Evolutionary conservation across 2,888 invertebrate genomes (phyloP).

Genomic region (Taphrorychus bicolor): DNA sequence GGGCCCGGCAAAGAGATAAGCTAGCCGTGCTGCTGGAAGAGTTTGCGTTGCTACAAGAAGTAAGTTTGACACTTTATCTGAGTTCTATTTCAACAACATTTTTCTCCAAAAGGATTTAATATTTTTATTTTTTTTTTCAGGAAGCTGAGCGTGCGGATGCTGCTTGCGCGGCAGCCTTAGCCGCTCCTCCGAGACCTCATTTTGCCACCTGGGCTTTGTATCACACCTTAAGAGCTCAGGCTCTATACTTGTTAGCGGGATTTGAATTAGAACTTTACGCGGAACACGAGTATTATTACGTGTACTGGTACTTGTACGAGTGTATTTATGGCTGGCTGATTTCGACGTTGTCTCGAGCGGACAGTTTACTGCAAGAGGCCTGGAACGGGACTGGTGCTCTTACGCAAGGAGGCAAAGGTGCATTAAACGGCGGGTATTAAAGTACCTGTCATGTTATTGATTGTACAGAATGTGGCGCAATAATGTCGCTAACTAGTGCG

Average conservation of each 20-base stretch:
- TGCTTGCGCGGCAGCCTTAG: conserved; percentile 68
- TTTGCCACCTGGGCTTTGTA: conserved; percentile 94
- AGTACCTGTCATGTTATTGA: too few relatives aligned
- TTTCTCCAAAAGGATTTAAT: too few relatives aligned
- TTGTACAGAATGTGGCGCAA: too few relatives aligned
- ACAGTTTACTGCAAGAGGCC: conserved; percentile 76
- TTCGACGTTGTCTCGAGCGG: conserved; percentile 89
- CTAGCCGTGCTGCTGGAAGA: conserved; percentile 89
- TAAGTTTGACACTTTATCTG: conserved; percentile 3
- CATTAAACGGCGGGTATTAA: too few relatives aligned
- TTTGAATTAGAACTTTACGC: conserved; percentile 96
- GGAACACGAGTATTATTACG: conserved; percentile 94
- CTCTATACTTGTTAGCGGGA: conserved; percentile 91
- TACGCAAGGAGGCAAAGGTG: conserved; percentile 56
- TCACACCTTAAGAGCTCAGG: conserved; percentile 91
- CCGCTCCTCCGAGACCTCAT: conserved; percentile 64
- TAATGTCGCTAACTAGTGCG: too few relatives aligned
- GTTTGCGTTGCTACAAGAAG: conserved; percentile 83
- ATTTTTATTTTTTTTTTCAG: conserved; percentile 11
- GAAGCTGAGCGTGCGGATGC: conserved; percentile 92
- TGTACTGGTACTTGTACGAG: conserved; percentile 96
- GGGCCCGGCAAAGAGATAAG: conserved; percentile 94
- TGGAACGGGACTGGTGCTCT: conserved; percentile 62
- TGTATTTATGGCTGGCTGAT: conserved; percentile 93
- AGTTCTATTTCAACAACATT: too few relatives aligned